Conservation (phyloP, 1,140 invertebrate species). For the Drosophila mauritiana region DNA sequence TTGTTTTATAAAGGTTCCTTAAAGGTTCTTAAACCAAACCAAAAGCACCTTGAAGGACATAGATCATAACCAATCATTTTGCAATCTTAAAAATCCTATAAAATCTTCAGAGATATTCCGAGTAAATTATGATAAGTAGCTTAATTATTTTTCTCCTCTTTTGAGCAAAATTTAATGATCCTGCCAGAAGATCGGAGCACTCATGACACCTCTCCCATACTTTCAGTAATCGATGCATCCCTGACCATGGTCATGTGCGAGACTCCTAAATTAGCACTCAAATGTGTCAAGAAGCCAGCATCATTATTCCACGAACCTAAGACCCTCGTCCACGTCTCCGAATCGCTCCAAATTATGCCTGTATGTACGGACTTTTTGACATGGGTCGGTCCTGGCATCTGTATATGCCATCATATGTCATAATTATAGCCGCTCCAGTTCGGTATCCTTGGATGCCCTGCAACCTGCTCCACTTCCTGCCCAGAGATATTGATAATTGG, state of each 20-base stretch:
- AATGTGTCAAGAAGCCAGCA: constrained; percentile 67
- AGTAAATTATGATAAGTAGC: constrained; percentile 1
- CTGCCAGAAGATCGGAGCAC: neutral
- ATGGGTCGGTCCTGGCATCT: constrained; percentile 49
- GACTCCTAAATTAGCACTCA: constrained; percentile 69
- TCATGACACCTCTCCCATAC: constrained; percentile 9
- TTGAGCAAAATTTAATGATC: constrained; percentile 5
- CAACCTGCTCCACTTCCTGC: constrained; percentile 25
- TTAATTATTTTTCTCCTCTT: neutral
- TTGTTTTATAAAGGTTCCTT: too few relatives aligned
- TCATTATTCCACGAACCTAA: constrained; percentile 64
- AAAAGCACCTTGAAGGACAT: too few relatives aligned
- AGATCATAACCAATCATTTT: neutral
- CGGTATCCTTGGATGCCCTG: constrained; percentile 11
- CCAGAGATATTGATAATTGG: constrained; percentile 63
- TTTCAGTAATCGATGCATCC: constrained; percentile 37
- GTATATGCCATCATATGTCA: constrained; percentile 66
- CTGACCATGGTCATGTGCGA: constrained; percentile 45
- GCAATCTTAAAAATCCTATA: too few relatives aligned
- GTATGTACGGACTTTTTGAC: constrained; percentile 56
- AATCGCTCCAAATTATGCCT: constrained; percentile 51
- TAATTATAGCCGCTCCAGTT: constrained; percentile 70
- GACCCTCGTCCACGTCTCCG: constrained; percentile 44
- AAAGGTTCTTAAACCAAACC: too few relatives aligned
- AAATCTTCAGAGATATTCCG: neutral